These are phyloP conservation scores for Formica exsecta DNA, from an alignment of 1,140 invertebrate species.

Conservation along the genomic window DNA sequence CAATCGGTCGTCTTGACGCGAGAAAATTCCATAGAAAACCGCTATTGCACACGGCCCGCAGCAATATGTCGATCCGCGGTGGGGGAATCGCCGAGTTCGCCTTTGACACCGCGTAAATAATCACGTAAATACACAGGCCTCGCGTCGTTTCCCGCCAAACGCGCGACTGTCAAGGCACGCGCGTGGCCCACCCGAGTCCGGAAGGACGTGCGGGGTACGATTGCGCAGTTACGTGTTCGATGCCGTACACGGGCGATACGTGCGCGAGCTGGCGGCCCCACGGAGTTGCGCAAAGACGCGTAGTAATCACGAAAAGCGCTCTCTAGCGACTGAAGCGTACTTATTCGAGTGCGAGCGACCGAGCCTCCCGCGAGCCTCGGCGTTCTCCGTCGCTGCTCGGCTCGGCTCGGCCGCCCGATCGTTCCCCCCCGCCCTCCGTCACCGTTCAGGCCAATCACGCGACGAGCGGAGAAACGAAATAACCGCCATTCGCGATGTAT, in stretches of 20 bases:
- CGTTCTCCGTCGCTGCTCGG: conserved; percentile 43
- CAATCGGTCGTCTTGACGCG: conserved; percentile 8
- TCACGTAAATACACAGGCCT: conserved; percentile 14
- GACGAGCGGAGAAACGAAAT: conserved; percentile 67
- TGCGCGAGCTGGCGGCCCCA: conserved; percentile 39
- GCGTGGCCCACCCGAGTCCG: conserved; percentile 67
- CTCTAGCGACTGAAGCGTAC: conserved; percentile 81
- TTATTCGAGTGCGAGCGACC: conserved; percentile 65
- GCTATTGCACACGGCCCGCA: conserved; percentile 79
- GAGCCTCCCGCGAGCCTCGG: conserved; percentile 61
- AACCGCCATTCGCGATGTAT: conserved; percentile 77
- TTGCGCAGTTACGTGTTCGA: conserved; percentile 78
- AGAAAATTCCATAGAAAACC: conserved; percentile 59
- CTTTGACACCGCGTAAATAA: conserved; percentile 42
- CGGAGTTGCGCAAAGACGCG: conserved; percentile 74
- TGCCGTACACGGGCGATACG: conserved; percentile 50
- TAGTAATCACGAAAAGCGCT: conserved; percentile 79
- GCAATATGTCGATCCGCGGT: conserved; percentile 70
- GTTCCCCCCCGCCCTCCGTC: conserved; percentile 60
- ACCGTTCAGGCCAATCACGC: conserved; percentile 39
- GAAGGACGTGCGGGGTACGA: conserved; percentile 72
- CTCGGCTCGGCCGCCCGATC: conserved; percentile 57
- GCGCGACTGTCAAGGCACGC: conserved; percentile 73
- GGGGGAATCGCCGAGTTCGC: conserved; percentile 49
- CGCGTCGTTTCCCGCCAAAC: conserved; percentile 72